Percentiles rank a stretch among this genome's conserved stretches.
These are phyloP conservation scores for Aethes cnicana DNA, from an alignment of 2,888 invertebrate genomes.

Conservation along the genomic window DNA sequence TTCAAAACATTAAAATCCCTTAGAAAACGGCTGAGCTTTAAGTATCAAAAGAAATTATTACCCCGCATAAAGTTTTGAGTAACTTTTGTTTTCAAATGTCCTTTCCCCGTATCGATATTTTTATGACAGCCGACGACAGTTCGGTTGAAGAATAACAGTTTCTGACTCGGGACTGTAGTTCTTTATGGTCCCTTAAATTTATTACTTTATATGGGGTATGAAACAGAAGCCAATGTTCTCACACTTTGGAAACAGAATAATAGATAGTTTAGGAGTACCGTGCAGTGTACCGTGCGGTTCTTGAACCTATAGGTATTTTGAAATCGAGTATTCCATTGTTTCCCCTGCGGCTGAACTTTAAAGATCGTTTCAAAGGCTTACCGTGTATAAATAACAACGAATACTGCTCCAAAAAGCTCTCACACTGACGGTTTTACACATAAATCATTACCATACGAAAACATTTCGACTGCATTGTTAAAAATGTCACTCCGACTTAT, in stretches of 20 bases:
- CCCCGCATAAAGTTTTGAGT: constrained; percentile 57
- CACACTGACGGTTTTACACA: constrained; percentile 69
- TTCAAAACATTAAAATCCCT: constrained; percentile 6
- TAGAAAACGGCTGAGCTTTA: constrained; percentile 14
- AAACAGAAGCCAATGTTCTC: constrained; percentile 24
- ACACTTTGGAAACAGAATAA: constrained; percentile 6
- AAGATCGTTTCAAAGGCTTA: constrained; percentile 56
- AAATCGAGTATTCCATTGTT: constrained; percentile 62
- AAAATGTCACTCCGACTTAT: constrained; percentile 81
- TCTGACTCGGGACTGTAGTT: constrained; percentile 44
- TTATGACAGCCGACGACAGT: constrained; percentile 53
- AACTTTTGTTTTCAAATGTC: constrained; percentile 59
- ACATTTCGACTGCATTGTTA: constrained; percentile 79
- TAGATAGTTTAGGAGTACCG: not conserved
- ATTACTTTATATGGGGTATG: constrained; percentile 7
- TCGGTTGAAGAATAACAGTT: constrained; percentile 54
- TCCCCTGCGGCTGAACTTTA: constrained; percentile 51
- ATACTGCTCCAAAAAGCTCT: constrained; percentile 63
- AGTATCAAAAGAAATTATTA: constrained; percentile 51
- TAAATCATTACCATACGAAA: constrained; percentile 82
- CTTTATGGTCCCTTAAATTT: constrained; percentile 37
- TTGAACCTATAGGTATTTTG: constrained; percentile 29
- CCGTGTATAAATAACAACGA: constrained; percentile 63
- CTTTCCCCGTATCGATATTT: constrained; percentile 51
- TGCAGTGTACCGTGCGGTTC: not conserved